These are phyloP conservation scores for Chloropsis cyanopogon DNA, from an alignment of 2,113 vertebrate genomes.

Conservation along the genomic window DNA sequence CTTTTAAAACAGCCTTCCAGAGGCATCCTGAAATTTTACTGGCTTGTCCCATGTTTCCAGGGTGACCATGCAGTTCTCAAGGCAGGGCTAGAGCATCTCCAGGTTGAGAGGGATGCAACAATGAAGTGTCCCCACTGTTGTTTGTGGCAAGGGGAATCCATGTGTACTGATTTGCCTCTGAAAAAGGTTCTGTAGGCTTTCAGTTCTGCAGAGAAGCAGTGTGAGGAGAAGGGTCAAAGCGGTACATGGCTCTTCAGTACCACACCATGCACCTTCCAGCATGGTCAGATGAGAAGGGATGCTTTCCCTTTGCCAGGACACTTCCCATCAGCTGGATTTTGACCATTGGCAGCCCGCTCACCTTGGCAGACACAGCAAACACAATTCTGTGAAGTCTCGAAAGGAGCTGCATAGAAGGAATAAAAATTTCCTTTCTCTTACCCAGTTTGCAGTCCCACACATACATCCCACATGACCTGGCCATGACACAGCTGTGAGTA, in stretches of 20 bases:
- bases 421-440: not conserved
- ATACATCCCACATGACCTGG: not conserved
- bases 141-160: not conserved
- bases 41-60: not conserved
- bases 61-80: not conserved
- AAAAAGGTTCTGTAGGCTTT: not conserved
- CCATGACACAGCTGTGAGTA: not conserved
- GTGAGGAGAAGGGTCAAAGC: rapidly evolving
- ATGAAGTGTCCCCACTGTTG: not conserved
- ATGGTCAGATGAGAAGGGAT: not conserved
- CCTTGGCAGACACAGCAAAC: not conserved
- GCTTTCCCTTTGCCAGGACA: not conserved
- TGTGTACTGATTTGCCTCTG: not conserved
- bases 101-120: not conserved
- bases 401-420: not conserved
- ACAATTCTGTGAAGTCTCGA: not conserved
- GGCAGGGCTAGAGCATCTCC: not conserved
- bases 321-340: not conserved
- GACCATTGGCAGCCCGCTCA: not conserved
- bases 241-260: not conserved
- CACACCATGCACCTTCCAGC: not conserved
- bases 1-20: not conserved
- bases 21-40: not conserved
- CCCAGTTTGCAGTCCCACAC: not conserved
- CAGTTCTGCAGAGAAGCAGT: not conserved